Evolutionary conservation across 2,888 invertebrate species (phyloP), one percentile per base, ranked within the genome.

Genomic region (Spatulosminthurus flaviceps): DNA sequence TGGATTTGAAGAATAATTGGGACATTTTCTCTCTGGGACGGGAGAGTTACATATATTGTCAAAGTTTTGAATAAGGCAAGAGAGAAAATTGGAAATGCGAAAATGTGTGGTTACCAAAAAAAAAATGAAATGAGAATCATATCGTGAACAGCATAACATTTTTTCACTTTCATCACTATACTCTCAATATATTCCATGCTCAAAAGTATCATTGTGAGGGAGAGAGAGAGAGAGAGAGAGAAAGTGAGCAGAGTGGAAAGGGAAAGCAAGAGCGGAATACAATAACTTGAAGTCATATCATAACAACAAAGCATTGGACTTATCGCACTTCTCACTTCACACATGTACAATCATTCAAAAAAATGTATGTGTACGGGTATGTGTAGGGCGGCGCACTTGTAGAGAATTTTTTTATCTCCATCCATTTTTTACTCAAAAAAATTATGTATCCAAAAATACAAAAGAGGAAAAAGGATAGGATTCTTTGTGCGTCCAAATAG

Each of bases 281-380:
- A 51, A 51, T 51, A 51, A 51, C 51, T 51, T 19, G 51, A 51
- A 51, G 51, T 51, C 5, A 9, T 5, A 16, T 51, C 51, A 2
- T 51, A 51, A 51, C 51, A 51, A 51, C 51, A 51, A 51, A 51
- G 51, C 51, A 51, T 51, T 51, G n/a, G 51, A 51, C 51, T 51
- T 51, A 51, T 51, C 51, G 51, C 51, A n/a, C 34, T 34, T 9
- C 34, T 34, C 34, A 34, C 34, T 7, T 9, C 1, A 51, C 51
- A 51, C 51, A 51, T n/a, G n/a, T n/a, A n/a, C 51, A 51, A n/a
- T n/a, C n/a, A n/a, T n/a, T n/a, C n/a, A n/a, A n/a, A n/a, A n/a
- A n/a, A n/a, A n/a, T n/a, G n/a, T n/a, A n/a, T n/a, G n/a, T n/a
- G n/a, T n/a, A n/a, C n/a, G n/a, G n/a, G n/a, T n/a, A n/a, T n/a